Evolutionary conservation across 2,113 vertebrate genomes (phyloP), one percentile per base, ranked within the genome.

Genomic region (Prolemur simus): DNA sequence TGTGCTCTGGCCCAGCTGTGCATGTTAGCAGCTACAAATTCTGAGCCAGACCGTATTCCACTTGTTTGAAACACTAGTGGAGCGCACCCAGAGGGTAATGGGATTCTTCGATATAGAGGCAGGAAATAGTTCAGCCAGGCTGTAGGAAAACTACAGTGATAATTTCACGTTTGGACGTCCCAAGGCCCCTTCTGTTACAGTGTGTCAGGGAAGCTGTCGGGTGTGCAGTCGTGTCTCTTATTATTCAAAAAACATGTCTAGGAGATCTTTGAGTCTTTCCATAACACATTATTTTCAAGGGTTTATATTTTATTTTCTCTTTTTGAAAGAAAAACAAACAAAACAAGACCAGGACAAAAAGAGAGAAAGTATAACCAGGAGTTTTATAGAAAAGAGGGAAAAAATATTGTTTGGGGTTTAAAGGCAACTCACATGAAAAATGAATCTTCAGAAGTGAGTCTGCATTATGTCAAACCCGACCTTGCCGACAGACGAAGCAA

Each of bases 231-330:
- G 39, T 83, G 3, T 25, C 14, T 63, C 69, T 89, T 82, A 80
- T 85, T 96, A 45, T 85, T 92, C 37, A 92, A 81, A 96, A 95
- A 84, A 6, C n/a, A 82, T 37, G 58, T 64, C 80, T 21, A 23
- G 78, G 63, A 94, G 63, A 90, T 92, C 42, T 58, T 58, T 83
- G 52, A 92, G 14, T 8, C 63, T 95, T 93, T 85, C 37, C 64
- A 63, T 58, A 58, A 91, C 32, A 68, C 1, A 64, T 86, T 54
- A 73, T 58, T 85, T 34, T 60, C 32, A 93, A 78, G 17, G 5
- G 56, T 86, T 96, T 81, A 60, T 56, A 86, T 93, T 76, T 97
- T 85, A 25, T 29, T 94, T 77, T 13, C 87, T 94, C 45, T 96
- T 95, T 64, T 74, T 66, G 56, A 85, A 42, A 37, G 47, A 49